Evolutionary conservation across 2,888 invertebrate genomes (phyloP), one percentile per base, ranked within the genome.

Genomic region (Osmoderma eremita): DNA sequence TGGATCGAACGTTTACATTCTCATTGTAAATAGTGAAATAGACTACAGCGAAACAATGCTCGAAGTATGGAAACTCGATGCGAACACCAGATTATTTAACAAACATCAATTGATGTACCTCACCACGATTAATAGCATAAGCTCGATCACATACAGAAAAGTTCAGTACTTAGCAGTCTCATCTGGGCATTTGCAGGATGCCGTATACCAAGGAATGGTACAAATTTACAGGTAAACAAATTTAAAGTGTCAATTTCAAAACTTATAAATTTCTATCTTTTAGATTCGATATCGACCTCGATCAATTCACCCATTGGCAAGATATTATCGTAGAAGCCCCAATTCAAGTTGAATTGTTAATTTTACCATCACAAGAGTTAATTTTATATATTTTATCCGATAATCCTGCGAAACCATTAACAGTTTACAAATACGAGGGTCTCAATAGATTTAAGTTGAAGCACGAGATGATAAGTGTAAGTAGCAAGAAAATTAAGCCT

Each of bases 391-490:
- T 83, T 1, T 71, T 82, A 48, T 82, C 83, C 0, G 77, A 79
- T 13, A 78, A 78, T 65, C 75, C 78, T 0, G 75, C 77, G 1
- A 78, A 83, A 68, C 78, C 84, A 1, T 73, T 85, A 17, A 73
- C 78, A 5, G 76, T 84, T 22, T 85, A 82, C 72, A 76, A 79
- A 51, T 83, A 83, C 58, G 76, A 79, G 67, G 86, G 85, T 0
- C 76, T 83, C 6, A 73, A 78, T 30, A 83, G 83, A 3, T 85
- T 85, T 71, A 70, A 64, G 50, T 70, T 73, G 65, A 75, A 75
- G 71, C 72, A 77, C 24, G 69, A 71, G 3, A 74, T 73, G 6
- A 71, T 75, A 1, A 74, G 74, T 18, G 67, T 77, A 42, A 48
- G 63, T 18, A 72, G 70, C 48, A 69, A 45, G n/a, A 62, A 70